Evolutionary conservation across 2,113 vertebrate species (phyloP).

Genomic region (Microcebus lehilahytsara): DNA sequence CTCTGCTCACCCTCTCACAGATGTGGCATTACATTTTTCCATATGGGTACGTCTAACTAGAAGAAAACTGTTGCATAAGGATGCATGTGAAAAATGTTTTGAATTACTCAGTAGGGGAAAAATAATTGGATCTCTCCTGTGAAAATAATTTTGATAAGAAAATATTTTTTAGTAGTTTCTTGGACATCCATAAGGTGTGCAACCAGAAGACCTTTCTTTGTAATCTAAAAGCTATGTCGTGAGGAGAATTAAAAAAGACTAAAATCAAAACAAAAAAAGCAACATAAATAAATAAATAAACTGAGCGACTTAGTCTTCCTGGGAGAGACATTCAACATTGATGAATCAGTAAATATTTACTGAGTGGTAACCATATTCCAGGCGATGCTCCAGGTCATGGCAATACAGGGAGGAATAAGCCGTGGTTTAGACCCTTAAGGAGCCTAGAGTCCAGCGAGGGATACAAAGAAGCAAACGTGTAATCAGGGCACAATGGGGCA

Average conservation of each 20-base stretch:
- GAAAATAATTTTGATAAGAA: conserved; percentile 3
- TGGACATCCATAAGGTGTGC: neutral
- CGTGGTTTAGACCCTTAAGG: neutral
- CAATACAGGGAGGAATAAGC: neutral
- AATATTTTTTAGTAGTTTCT: neutral
- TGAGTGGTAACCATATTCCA: neutral
- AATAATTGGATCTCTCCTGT: neutral
- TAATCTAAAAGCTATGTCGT: neutral
- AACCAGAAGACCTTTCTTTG: neutral
- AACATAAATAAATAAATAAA: neutral
- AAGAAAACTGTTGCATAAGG: neutral
- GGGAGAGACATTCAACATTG: neutral
- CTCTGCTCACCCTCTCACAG: neutral
- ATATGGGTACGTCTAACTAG: neutral
- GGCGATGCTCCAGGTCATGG: neutral
- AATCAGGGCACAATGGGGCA: neutral
- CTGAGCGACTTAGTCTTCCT: neutral
- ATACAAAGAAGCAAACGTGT: neutral
- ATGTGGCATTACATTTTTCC: neutral
- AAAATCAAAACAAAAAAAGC: neutral
- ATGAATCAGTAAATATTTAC: neutral
- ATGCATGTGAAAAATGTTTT: neutral
- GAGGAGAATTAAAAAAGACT: neutral
- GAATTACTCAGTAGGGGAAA: neutral
- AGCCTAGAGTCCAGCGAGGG: neutral